These are phyloP conservation scores for Bombus fervidus DNA, from an alignment of 1,140 invertebrate genomes.

Conservation along the genomic window DNA sequence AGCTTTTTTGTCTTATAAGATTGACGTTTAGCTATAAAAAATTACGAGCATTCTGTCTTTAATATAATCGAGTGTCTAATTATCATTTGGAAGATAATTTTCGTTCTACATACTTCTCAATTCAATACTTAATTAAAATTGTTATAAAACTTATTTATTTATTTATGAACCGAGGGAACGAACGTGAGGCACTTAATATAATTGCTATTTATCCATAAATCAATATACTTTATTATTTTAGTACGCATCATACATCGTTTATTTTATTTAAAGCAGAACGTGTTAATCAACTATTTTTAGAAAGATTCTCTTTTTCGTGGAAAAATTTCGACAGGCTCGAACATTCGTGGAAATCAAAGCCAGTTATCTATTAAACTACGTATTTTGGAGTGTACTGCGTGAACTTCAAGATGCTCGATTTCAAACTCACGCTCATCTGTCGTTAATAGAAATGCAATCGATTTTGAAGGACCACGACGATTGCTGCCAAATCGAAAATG, in stretches of 20 bases:
- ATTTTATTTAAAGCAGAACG: neutral
- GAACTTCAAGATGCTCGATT: neutral
- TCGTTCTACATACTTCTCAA: neutral
- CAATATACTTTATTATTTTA: neutral
- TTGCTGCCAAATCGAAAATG: constrained; percentile 32
- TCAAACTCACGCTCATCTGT: constrained; percentile 14
- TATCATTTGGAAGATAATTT: neutral
- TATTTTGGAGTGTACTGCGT: neutral
- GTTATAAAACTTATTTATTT: neutral
- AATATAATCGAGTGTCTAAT: no score
- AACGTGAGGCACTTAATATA: neutral
- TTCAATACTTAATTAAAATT: neutral
- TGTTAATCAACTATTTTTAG: neutral
- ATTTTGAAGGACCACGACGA: constrained; percentile 41
- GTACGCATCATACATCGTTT: neutral
- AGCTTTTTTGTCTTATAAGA: neutral
- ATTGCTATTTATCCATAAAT: neutral
- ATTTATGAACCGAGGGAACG: neutral
- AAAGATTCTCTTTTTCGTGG: neutral
- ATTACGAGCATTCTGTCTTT: no score
- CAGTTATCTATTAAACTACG: neutral
- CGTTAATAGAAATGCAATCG: constrained; percentile 29
- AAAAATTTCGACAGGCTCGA: neutral
- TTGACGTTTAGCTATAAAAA: no score
- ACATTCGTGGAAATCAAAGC: neutral